These are phyloP conservation scores for Felis catus DNA, from an alignment of 2,113 vertebrate species.

Conservation along the genomic window F.catus_Fca126_mat1.0 CM031419.1:79019501-79020000, in stretches of 20 bases:
- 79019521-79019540: neutral
- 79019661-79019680: neutral
- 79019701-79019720: neutral
- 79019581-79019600: neutral
- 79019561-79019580: neutral
- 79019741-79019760: neutral
- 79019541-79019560: neutral
- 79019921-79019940: neutral
- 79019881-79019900: neutral
- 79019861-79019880: neutral
- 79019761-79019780: neutral
- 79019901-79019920: constrained; percentile 8
- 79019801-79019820: neutral
- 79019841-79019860: neutral
- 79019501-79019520: neutral
- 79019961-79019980: neutral
- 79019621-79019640: constrained; percentile 10
- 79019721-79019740: neutral
- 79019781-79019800: neutral
- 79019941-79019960: constrained; percentile 15
- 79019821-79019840: neutral
- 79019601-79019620: neutral
- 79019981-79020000: constrained; percentile 2
- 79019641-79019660: neutral
- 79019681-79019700: constrained; percentile 5